These are phyloP conservation scores for Cephus rjabovi DNA, from an alignment of 2,888 invertebrate species.

Conservation along the genomic window DNA sequence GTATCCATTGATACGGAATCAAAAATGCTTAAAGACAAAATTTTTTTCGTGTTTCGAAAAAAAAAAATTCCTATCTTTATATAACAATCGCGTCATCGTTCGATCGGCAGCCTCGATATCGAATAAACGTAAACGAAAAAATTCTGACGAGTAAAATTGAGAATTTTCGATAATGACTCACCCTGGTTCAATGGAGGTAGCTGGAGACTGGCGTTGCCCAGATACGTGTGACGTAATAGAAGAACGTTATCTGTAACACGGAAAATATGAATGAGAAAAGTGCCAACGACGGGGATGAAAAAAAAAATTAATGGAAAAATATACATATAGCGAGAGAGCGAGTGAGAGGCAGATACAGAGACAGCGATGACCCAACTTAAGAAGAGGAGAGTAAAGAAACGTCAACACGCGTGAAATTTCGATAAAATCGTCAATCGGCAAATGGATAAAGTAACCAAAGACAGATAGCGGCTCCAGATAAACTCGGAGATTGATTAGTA, in stretches of 20 bases:
- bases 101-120: too few relatives aligned
- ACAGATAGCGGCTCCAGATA: neutral
- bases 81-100: neutral
- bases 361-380: neutral
- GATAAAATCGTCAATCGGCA: neutral
- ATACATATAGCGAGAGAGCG: neutral
- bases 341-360: neutral
- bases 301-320: neutral
- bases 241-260: neutral
- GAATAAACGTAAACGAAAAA: neutral
- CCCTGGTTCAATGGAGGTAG: neutral
- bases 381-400: too few relatives aligned
- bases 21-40: too few relatives aligned
- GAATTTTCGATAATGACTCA: neutral
- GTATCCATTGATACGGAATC: neutral
- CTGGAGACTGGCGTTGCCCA: neutral
- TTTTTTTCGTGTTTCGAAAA: too few relatives aligned
- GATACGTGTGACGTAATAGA: neutral
- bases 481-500: slow-evolving; percentile 24
- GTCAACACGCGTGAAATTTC: neutral
- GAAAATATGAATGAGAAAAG: neutral
- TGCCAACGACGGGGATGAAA: neutral
- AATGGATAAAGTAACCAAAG: neutral
- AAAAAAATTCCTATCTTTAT: neutral
- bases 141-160: neutral